These are phyloP conservation scores for Fopius arisanus DNA, from an alignment of 1,140 invertebrate species.

Conservation along the genomic window DNA sequence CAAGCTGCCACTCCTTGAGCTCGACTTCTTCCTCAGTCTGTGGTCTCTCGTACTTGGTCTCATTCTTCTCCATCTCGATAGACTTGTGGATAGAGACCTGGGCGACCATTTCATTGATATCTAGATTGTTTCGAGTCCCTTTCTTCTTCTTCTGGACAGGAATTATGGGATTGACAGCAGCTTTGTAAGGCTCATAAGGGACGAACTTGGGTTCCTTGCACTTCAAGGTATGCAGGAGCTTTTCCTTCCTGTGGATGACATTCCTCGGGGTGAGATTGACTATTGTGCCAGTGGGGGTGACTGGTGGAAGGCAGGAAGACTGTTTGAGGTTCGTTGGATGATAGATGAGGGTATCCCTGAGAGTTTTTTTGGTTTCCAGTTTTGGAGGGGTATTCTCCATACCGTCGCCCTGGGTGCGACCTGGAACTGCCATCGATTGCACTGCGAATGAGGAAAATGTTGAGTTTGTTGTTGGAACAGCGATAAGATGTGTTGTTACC, in stretches of 20 bases:
- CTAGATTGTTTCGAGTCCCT: conserved; percentile 71
- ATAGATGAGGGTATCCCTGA: conserved; percentile 62
- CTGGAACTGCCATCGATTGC: conserved; percentile 43
- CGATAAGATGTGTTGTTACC: not conserved
- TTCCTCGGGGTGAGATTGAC: conserved; percentile 59
- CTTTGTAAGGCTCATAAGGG: conserved; percentile 89
- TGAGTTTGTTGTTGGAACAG: not conserved
- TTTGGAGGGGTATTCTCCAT: conserved; percentile 62
- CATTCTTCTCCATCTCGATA: conserved; percentile 42
- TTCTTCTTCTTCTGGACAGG: conserved; percentile 65
- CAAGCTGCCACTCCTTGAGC: conserved; percentile 42
- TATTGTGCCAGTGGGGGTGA: conserved; percentile 61
- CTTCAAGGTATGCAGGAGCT: conserved; percentile 62
- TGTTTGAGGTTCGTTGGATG: conserved; percentile 62
- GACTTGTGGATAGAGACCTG: conserved; percentile 71
- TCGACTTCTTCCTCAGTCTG: conserved; percentile 43
- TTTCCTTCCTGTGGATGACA: conserved; percentile 56
- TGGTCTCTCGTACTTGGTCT: conserved; percentile 41
- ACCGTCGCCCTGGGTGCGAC: conserved; percentile 66
- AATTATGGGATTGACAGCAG: conserved; percentile 81
- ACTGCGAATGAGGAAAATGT: not conserved
- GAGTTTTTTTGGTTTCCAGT: conserved; percentile 44
- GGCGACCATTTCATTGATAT: conserved; percentile 73
- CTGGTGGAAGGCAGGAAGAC: conserved; percentile 52
- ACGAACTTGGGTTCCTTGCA: conserved; percentile 84